These are phyloP conservation scores for Drosophila miranda DNA, from an alignment of 1,140 invertebrate genomes.

Conservation along the genomic window DNA sequence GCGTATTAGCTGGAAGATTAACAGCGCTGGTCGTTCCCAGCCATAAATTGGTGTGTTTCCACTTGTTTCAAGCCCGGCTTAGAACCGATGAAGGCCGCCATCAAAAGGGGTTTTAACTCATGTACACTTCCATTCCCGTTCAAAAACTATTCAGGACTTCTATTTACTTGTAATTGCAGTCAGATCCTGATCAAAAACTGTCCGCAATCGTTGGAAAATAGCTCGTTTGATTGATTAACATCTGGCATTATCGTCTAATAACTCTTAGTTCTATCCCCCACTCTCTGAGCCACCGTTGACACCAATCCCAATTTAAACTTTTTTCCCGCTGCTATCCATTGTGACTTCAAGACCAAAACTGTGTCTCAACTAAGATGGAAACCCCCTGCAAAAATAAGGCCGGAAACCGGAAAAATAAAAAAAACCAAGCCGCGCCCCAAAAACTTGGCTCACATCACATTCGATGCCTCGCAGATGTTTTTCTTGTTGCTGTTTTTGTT, in stretches of 20 bases:
- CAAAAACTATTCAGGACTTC: too few relatives aligned
- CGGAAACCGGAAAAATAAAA: slow-evolving; percentile 15
- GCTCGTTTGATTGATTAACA: too few relatives aligned
- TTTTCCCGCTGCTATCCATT: not conserved
- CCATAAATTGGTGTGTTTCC: too few relatives aligned
- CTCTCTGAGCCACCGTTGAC: too few relatives aligned
- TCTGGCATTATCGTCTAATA: too few relatives aligned
- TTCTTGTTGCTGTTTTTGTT: slow-evolving; percentile 49
- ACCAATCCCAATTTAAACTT: too few relatives aligned
- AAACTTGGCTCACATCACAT: slow-evolving; percentile 55
- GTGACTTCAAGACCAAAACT: slow-evolving; percentile 8
- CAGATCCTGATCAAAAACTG: too few relatives aligned
- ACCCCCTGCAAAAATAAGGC: slow-evolving; percentile 3
- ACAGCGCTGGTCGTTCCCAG: slow-evolving; percentile 6
- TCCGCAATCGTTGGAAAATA: not conserved
- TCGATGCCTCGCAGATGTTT: slow-evolving; percentile 63
- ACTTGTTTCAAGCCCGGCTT: not conserved
- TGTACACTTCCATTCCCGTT: too few relatives aligned
- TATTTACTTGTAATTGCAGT: too few relatives aligned
- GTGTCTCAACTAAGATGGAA: slow-evolving; percentile 14
- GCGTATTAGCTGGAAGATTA: slow-evolving; percentile 56
- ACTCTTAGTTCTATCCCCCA: too few relatives aligned
- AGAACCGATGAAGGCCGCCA: not conserved
- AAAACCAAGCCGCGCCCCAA: slow-evolving; percentile 51
- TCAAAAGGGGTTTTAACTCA: not conserved